Percentiles rank a stretch among this genome's conserved stretches.
Evolutionary conservation across 1,140 invertebrate genomes (phyloP).

Genomic region (Eciton burchellii): DNA sequence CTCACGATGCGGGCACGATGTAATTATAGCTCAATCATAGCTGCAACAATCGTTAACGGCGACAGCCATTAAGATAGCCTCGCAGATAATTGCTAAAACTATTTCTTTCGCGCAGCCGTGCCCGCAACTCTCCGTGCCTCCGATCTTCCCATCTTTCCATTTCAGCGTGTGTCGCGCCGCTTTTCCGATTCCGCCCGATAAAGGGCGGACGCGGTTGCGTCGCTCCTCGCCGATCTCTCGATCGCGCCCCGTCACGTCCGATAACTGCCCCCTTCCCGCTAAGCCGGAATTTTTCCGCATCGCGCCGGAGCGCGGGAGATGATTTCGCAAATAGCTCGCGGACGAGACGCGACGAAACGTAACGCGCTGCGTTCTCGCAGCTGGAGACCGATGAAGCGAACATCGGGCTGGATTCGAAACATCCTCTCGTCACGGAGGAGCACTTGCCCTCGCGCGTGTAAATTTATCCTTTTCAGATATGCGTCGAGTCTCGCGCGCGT

Average conservation of each 20-base stretch:
- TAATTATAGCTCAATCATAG: constrained; percentile 60
- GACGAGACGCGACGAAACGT: not conserved
- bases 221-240: not conserved
- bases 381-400: not conserved
- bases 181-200: not conserved
- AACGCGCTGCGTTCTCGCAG: constrained; percentile 8
- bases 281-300: not conserved
- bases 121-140: too few species aligned
- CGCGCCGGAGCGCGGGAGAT: not conserved
- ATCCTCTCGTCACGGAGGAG: not conserved
- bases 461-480: constrained; percentile 12
- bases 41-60: constrained; percentile 51
- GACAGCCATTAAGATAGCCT: constrained; percentile 32
- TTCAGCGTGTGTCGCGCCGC: not conserved
- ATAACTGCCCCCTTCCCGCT: not conserved
- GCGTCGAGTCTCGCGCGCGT: not conserved
- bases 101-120: constrained; percentile 39
- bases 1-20: constrained; percentile 31
- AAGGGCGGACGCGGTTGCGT: not conserved
- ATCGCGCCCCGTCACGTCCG: constrained; percentile 4
- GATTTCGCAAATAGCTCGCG: not conserved
- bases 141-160: not conserved
- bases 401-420: not conserved
- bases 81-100: constrained; percentile 52
- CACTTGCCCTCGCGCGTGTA: not conserved